Evolutionary conservation across 2,888 invertebrate genomes (phyloP).

Genomic region (Archaeoteleia sp.): DNA sequence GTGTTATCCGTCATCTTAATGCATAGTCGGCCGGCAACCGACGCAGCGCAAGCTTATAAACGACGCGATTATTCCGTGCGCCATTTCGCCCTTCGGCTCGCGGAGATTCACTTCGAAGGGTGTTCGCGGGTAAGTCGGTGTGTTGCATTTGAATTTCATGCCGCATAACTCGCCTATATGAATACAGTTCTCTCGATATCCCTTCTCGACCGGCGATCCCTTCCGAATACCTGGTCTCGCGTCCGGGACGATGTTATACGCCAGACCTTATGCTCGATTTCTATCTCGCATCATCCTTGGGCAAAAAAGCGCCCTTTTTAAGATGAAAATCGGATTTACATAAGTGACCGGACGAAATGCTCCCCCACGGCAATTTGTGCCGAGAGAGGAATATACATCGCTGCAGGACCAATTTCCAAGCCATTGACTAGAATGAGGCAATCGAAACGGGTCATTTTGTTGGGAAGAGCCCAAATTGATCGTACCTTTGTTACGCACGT

Average conservation of each 20-base stretch:
- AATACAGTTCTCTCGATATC: slow-evolving; percentile 43
- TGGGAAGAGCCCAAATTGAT: slow-evolving; percentile 47
- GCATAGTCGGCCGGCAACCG: slow-evolving; percentile 60
- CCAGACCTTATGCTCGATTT: slow-evolving; percentile 17
- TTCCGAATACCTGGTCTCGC: background rate
- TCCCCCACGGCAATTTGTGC: slow-evolving; percentile 30
- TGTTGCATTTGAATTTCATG: slow-evolving; percentile 62
- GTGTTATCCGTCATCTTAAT: slow-evolving; percentile 70
- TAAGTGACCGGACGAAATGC: slow-evolving; percentile 38
- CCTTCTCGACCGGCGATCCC: background rate
- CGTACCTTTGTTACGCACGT: slow-evolving; percentile 47
- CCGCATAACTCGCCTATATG: slow-evolving; percentile 40
- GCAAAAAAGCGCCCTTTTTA: slow-evolving; percentile 15
- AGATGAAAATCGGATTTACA: slow-evolving; percentile 46
- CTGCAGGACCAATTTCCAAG: slow-evolving; percentile 36
- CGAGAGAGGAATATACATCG: slow-evolving; percentile 22
- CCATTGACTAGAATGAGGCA: slow-evolving; percentile 42
- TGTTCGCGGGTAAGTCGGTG: slow-evolving; percentile 33
- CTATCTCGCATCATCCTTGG: background rate
- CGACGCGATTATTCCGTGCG: slow-evolving; percentile 68
- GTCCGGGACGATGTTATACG: background rate
- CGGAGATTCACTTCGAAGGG: slow-evolving; percentile 19
- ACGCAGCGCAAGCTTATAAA: slow-evolving; percentile 68
- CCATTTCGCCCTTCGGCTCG: slow-evolving; percentile 37
- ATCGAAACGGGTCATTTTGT: slow-evolving; percentile 49